Evolutionary conservation across 1,140 invertebrate species (phyloP).

Genomic region (Drosophila ambigua): DNA sequence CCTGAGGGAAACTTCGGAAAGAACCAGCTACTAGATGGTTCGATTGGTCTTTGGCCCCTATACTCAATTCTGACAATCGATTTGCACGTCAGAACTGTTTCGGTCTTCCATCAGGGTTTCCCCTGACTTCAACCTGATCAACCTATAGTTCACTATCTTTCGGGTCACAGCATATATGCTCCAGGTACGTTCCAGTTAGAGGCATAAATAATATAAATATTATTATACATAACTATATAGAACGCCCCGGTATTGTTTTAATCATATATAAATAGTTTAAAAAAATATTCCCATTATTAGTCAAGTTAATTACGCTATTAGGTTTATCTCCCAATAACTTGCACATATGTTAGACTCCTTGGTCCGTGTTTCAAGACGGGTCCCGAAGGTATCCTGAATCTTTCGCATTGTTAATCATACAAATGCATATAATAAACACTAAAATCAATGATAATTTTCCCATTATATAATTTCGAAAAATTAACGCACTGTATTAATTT

Average conservation of each 20-base stretch:
- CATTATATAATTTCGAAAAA: constrained; percentile 44
- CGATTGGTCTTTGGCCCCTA: constrained; percentile 92
- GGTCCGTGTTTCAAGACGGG: too few relatives aligned
- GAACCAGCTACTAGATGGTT: constrained; percentile 92
- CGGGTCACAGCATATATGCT: not conserved
- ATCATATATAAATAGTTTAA: too few relatives aligned
- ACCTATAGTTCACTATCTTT: constrained; percentile 3
- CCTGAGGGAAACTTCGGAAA: constrained; percentile 84
- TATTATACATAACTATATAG: too few relatives aligned
- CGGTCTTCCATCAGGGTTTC: constrained; percentile 94
- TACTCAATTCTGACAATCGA: constrained; percentile 91
- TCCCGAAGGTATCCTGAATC: too few relatives aligned
- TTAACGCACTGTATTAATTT: constrained; percentile 44
- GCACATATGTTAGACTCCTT: too few relatives aligned
- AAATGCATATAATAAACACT: constrained; percentile 16
- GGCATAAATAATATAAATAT: too few relatives aligned
- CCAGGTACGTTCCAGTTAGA: too few relatives aligned
- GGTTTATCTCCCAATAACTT: too few relatives aligned
- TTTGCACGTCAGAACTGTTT: constrained; percentile 96
- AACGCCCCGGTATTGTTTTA: too few relatives aligned
- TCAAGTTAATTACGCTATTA: too few relatives aligned
- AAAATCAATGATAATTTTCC: constrained; percentile 36
- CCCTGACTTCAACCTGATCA: constrained; percentile 89
- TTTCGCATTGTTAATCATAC: too few relatives aligned
- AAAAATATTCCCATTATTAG: too few relatives aligned